Conservation (phyloP, 2,113 vertebrate species). For the Phocoena sinus region DNA sequence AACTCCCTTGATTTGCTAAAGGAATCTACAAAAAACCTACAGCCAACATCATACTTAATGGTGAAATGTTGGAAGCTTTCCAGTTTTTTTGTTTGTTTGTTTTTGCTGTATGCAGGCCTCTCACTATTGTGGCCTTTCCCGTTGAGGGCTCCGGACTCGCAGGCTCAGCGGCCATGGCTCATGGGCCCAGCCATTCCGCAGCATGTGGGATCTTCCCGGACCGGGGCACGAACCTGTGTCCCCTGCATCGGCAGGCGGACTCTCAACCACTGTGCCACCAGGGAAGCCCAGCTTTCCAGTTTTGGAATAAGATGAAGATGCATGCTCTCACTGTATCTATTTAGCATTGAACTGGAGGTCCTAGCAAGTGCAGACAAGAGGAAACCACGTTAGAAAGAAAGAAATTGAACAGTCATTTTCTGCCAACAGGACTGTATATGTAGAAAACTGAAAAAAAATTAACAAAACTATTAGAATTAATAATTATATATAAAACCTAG, state of each 20-base stretch:
- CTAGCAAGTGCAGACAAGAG: not conserved
- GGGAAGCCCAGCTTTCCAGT: not conserved
- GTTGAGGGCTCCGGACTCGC: too few relatives aligned
- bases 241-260: too few relatives aligned
- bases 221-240: too few relatives aligned
- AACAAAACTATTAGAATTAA: not conserved
- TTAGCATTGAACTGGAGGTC: not conserved
- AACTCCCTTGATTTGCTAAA: not conserved
- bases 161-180: too few relatives aligned
- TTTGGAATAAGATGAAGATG: constrained; percentile 1
- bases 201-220: too few relatives aligned
- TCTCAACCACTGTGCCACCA: too few relatives aligned
- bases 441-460: not conserved
- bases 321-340: not conserved
- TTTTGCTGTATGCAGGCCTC: too few relatives aligned
- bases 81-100: not conserved
- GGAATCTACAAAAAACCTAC: not conserved
- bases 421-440: not conserved
- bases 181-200: too few relatives aligned
- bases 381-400: not conserved
- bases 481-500: not conserved
- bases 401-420: not conserved
- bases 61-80: not conserved
- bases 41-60: not conserved
- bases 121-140: too few relatives aligned